Percentiles rank a stretch among this genome's conserved stretches.
These are phyloP conservation scores for Philereme vetulata DNA, from an alignment of 2,888 invertebrate species.

Conservation along the genomic window DNA sequence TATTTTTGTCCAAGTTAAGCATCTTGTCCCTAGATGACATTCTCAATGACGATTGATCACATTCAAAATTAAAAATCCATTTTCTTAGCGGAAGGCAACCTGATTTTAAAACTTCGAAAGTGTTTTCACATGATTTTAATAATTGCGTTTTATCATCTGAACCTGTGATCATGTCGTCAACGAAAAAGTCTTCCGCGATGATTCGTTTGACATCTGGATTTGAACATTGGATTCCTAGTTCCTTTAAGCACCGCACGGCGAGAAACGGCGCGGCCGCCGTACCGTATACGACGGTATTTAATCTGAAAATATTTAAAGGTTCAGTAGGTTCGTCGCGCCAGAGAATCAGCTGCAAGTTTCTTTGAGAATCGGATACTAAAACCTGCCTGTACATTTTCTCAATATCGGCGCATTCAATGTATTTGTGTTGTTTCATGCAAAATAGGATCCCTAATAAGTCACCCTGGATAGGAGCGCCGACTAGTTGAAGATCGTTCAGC, in stretches of 20 bases:
- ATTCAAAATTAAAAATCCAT: no score
- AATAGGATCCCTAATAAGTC: conserved; percentile 45
- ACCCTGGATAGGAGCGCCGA: conserved; percentile 42
- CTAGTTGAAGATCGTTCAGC: conserved; percentile 38
- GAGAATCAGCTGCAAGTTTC: conserved; percentile 47
- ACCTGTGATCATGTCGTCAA: conserved; percentile 24
- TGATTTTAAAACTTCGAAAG: conserved; percentile 9
- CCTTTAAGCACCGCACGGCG: neutral
- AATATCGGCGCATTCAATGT: conserved; percentile 43
- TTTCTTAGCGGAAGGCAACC: conserved; percentile 27
- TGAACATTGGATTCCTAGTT: neutral
- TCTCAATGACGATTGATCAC: no score
- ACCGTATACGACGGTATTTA: conserved; percentile 46
- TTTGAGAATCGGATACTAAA: conserved; percentile 38
- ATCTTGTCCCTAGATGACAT: no score
- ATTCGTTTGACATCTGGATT: no score
- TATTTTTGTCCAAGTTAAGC: conserved; percentile 17
- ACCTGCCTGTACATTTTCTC: conserved; percentile 50
- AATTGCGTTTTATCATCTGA: conserved; percentile 10
- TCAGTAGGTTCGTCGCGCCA: conserved; percentile 42
- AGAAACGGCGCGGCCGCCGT: conserved; percentile 45
- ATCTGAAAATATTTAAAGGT: conserved; percentile 35
- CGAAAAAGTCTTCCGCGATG: conserved; percentile 24
- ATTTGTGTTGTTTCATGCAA: conserved; percentile 36
- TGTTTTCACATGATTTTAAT: conserved; percentile 12